Evolutionary conservation across 1,140 invertebrate genomes (phyloP), one percentile per base, ranked within the genome.

Genomic region (Drosophila burlai): DNA sequence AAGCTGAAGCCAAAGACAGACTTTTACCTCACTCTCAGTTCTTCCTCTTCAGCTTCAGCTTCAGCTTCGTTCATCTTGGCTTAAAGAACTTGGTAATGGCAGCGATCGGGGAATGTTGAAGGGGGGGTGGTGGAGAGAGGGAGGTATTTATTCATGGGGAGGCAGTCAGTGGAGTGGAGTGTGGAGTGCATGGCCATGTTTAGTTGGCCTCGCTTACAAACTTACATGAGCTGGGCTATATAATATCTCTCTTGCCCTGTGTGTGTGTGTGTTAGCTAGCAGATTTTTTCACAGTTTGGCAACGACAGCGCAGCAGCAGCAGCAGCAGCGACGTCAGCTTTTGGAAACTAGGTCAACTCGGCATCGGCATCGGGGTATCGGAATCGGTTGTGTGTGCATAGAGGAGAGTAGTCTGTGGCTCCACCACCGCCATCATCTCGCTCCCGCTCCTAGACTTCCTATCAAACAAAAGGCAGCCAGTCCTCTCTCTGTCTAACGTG

Each of bases 321-420:
- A 76, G 57, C 72, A 58, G 57, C 66, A 54, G 52, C 79, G 49
- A 68, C 47, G 67, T 66, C 47, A 86, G 69, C 83, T 75, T 67
- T 43, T 45, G 54, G 67, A 91, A 90, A 91, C 80, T 83, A 63
- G 87, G 87, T 91, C 86, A 85, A 57, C 54, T 45, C 18, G 43
- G 16, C 40, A 42, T 52, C 49, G 49, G 50, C 50, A 54, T 45
- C 34, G 52, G 52, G 52, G 52, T 21, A 55, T 55, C 52, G 52
- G 52, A 34, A 40, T 57, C 55, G 45, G 55, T 55, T 46, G 61
- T 69, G 68, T 77, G 71, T 62, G 64, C 64, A 54, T 76, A 63
- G 52, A 75, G 78, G 79, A 65, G 54, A 67, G 60, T 38, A 40
- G 52, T 52, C 34, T 21, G 34, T 49, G 73, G 62, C 72, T 52